These are phyloP conservation scores for Parazoanthus darwini DNA, from an alignment of 92 coral and sea anemone genomes.

Conservation along the genomic window DNA sequence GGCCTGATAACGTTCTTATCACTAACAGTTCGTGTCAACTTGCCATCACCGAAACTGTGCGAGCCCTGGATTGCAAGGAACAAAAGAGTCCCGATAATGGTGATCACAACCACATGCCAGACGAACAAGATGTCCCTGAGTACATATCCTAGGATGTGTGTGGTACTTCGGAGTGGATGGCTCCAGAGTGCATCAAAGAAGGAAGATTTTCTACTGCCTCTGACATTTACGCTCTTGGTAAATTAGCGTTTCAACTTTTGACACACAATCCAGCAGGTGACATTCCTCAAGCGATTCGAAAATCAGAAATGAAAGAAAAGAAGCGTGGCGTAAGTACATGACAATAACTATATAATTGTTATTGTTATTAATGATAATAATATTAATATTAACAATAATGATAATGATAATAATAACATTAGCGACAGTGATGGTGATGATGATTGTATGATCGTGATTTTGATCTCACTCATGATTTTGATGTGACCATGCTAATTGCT, in stretches of 20 bases:
- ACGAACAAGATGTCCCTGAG: not conserved
- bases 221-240: slow-evolving; percentile 1
- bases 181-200: slow-evolving; percentile 13
- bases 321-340: not conserved
- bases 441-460: too few relatives aligned
- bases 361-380: too few relatives aligned
- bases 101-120: slow-evolving; percentile 5
- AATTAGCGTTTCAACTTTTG: not conserved
- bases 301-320: not conserved
- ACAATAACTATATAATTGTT: too few relatives aligned
- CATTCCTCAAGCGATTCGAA: not conserved
- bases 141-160: not conserved
- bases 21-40: not conserved
- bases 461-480: not conserved
- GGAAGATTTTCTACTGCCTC: slow-evolving; percentile 17
- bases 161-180: not conserved
- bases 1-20: not conserved
- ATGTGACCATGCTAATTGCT: too few relatives aligned
- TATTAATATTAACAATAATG: too few relatives aligned
- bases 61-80: slow-evolving; percentile 11
- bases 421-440: too few relatives aligned
- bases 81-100: not conserved
- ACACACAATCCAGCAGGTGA: not conserved
- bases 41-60: slow-evolving; percentile 22
- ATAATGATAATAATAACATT: too few relatives aligned